These are phyloP conservation scores for Callopanchax toddi DNA, from an alignment of 2,113 vertebrate genomes.

Conservation along the genomic window DNA sequence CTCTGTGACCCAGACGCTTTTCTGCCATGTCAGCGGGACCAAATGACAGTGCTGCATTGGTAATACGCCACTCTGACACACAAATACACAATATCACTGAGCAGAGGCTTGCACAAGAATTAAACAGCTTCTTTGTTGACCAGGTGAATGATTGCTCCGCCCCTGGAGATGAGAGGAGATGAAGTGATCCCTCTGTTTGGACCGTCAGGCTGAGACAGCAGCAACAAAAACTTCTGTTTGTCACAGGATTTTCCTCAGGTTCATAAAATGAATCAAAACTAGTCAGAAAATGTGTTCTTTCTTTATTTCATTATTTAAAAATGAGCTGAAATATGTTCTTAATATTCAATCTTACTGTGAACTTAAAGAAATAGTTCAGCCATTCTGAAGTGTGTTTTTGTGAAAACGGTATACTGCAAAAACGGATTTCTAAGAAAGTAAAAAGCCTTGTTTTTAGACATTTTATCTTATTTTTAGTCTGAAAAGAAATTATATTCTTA, in stretches of 20 bases:
- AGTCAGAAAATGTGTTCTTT: background rate
- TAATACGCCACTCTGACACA: constrained; percentile 42
- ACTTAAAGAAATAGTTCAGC: too few species aligned
- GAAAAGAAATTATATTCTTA: too few species aligned
- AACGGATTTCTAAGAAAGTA: too few species aligned
- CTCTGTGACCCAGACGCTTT: constrained; percentile 84
- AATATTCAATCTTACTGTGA: too few species aligned
- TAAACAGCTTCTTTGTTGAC: constrained; percentile 45
- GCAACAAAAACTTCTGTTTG: constrained; percentile 18
- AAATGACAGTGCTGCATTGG: constrained; percentile 71
- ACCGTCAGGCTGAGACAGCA: background rate
- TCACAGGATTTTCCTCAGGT: background rate
- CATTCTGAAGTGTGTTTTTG: too few species aligned
- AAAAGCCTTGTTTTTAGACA: too few species aligned
- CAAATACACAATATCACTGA: constrained; percentile 8
- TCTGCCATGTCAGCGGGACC: constrained; percentile 78
- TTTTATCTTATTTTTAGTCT: too few species aligned
- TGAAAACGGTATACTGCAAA: too few species aligned
- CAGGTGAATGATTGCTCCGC: constrained; percentile 35
- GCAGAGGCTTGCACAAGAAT: constrained; percentile 12
- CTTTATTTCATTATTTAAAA: too few species aligned
- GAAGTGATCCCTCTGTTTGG: constrained; percentile 33
- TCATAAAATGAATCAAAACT: background rate
- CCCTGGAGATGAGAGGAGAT: constrained; percentile 22
- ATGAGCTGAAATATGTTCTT: too few species aligned